Evolutionary conservation across 2,888 invertebrate species (phyloP).

Genomic region (Protophormia terraenovae): DNA sequence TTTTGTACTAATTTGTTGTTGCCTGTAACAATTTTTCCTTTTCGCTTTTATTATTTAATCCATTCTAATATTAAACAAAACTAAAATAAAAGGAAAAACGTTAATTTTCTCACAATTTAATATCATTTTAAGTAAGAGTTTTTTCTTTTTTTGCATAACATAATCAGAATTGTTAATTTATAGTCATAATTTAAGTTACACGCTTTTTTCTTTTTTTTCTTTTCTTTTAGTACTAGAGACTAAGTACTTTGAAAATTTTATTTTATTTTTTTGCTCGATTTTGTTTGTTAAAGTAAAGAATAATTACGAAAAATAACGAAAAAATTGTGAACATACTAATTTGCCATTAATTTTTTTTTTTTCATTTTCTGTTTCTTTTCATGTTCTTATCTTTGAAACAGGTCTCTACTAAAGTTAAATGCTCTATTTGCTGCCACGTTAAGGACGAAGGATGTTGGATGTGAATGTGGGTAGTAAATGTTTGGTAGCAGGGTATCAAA

Average conservation of each 20-base stretch:
- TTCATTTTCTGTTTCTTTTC: too few species aligned
- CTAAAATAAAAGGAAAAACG: not conserved
- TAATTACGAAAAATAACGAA: slow-evolving; percentile 20
- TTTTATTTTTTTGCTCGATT: not conserved
- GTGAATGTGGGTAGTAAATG: not conserved
- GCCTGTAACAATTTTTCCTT: not conserved
- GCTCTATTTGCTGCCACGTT: not conserved
- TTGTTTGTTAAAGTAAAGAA: slow-evolving; percentile 13
- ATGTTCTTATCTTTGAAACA: slow-evolving; percentile 56
- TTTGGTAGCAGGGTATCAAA: not conserved
- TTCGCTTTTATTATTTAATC: slow-evolving; percentile 6
- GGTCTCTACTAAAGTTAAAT: slow-evolving; percentile 32
- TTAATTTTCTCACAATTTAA: slow-evolving; percentile 31
- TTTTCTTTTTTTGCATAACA: too few species aligned
- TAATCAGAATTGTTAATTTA: slow-evolving; percentile 38
- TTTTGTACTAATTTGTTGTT: too few species aligned
- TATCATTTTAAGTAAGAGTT: not conserved
- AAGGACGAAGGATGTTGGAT: not conserved
- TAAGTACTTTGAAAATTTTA: not conserved
- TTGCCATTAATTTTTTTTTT: slow-evolving; percentile 24
- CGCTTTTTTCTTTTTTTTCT: not conserved
- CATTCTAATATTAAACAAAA: not conserved
- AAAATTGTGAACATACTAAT: slow-evolving; percentile 43
- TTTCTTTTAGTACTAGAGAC: not conserved
- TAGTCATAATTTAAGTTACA: slow-evolving; percentile 19